Evolutionary conservation across 1,140 invertebrate genomes (phyloP), one percentile per base, ranked within the genome.

Genomic region (Lordiphosa clarofinis): DNA sequence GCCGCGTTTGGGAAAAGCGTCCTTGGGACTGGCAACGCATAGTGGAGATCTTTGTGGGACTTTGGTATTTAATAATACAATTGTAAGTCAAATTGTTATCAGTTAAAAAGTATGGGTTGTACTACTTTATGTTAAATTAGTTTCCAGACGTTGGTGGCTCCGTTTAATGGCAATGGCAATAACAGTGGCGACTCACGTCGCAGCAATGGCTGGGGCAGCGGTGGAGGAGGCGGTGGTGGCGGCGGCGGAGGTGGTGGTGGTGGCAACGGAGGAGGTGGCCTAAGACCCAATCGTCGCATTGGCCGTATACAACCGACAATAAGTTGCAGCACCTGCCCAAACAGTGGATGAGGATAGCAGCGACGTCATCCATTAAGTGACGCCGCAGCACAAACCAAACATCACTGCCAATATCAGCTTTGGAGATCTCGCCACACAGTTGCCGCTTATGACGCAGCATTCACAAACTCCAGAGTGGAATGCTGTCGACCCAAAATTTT

Each of bases 1-100:
- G 78, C 68, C 73, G 73, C n/a, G 65, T 84, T n/a, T 84, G 78
- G 64, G 78, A 84, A 39, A 73, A 73, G 42, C 78, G 78, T 47
- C 78, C 78, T 56, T 84, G 78, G 78, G 79, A 84, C 39, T 70
- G 56, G 57, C 55, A 48, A 15, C 69, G 78, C 7, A 39, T 84
- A 24, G 50, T 78, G n/a, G 73, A 62, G 43, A 68, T 84, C 9
- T 84, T 84, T 35, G 9, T 70, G 3, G 64, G 57, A 5, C 54
- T 84, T 7, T 84, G 78, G 78, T 78, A 60, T 13, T 21, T 75
- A 12, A 55, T 84, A 3, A 33, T 73, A 28, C 73, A 84, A 33
- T 66, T 84, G 78, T 84, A 58, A 71, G 15, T 15, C 15, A 15
- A 15, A 1, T 15, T 15, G 15, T 15, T 15, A 15, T 15, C 15